Base-by-base conservation (phyloP, 2,797 vertebrate genomes). In the Chiroxiphia lanceolata region DNA sequence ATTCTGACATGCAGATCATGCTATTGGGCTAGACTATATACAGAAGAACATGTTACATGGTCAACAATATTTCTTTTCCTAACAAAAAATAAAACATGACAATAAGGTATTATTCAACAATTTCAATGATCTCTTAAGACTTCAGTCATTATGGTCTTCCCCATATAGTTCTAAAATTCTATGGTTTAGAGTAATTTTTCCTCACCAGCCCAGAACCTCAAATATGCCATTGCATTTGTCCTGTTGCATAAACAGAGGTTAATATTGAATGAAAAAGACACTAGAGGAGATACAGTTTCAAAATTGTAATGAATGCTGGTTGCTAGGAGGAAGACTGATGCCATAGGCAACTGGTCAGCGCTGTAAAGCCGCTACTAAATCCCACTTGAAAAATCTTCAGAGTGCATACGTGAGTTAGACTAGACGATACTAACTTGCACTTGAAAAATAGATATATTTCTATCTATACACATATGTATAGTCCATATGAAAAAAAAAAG, bases 1-100 rank as follows among this genome's bases (percentile, higher is more conserved):
- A 97, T 89, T 97, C 89, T 97, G 95, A 95, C 98, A 98, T 98
- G 98, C 98, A 98, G 92, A 83, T 96, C 97, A 98, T 98, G 97
- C 97, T 98, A 48, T 91, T 92, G 83, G 86, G 93, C 88, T 98
- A 97, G 69, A 69, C 94, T 94, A 95, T 97, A 95, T 95, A 96
- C 96, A 98, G 81, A 96, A 95, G 64, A 87, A 96, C 79, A 93
- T 95, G 60, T 97, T 95, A 97, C 83, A 92, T 67, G 45, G 45
- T 92, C 91, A 97, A 96, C 76, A 95, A 40, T 84, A 95, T 91
- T 87, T 95, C 21, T 94, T 92, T 96, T 94, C 93, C 95, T 98
- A 93, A 91, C 85, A 71, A 96, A 97, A 97, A 97, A 89, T 93
- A 96, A 95, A 95, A 95, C 61, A 86, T 72, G 76, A 94, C 76